Percentiles rank a stretch among this genome's conserved stretches.
Conservation (phyloP, 2,888 invertebrate species). For the Leuctra nigra region DNA sequence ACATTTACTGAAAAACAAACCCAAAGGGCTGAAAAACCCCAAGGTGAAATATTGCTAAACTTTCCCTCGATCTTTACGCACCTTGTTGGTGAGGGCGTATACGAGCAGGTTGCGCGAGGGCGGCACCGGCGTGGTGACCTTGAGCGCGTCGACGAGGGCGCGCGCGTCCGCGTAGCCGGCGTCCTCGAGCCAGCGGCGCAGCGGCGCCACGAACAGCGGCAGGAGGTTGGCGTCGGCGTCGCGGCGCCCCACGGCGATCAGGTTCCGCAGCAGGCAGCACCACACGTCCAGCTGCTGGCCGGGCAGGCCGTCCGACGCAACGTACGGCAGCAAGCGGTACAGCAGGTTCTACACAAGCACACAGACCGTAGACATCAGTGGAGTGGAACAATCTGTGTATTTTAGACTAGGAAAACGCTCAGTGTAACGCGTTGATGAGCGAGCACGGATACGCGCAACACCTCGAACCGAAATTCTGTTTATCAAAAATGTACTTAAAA, state of each 20-base stretch:
- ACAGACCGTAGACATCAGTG: too few relatives aligned
- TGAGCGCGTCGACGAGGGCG: neutral
- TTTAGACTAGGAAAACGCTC: too few relatives aligned
- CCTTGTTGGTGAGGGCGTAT: neutral
- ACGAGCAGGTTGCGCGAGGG: neutral
- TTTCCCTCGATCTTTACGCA: too few relatives aligned
- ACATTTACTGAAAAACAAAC: too few relatives aligned
- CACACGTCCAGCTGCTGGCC: conserved; percentile 50
- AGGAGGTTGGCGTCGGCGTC: conserved; percentile 48
- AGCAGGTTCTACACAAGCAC: conserved; percentile 60
- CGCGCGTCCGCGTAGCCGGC: neutral
- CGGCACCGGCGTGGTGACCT: neutral
- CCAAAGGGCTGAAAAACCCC: too few relatives aligned
- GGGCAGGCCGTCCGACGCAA: conserved; percentile 43
- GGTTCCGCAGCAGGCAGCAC: conserved; percentile 51
- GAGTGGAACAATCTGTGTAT: too few relatives aligned
- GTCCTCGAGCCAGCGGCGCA: conserved; percentile 45
- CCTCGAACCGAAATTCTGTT: too few relatives aligned
- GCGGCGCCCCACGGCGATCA: conserved; percentile 51
- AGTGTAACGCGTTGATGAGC: too few relatives aligned
- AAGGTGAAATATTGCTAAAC: too few relatives aligned
- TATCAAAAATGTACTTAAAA: too few relatives aligned
- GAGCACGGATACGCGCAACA: too few relatives aligned
- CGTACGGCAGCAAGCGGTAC: conserved; percentile 57
- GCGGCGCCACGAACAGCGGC: conserved; percentile 50